These are phyloP conservation scores for Sarcophaga subvicina DNA, from an alignment of 2,888 invertebrate genomes.

Conservation along the genomic window DNA sequence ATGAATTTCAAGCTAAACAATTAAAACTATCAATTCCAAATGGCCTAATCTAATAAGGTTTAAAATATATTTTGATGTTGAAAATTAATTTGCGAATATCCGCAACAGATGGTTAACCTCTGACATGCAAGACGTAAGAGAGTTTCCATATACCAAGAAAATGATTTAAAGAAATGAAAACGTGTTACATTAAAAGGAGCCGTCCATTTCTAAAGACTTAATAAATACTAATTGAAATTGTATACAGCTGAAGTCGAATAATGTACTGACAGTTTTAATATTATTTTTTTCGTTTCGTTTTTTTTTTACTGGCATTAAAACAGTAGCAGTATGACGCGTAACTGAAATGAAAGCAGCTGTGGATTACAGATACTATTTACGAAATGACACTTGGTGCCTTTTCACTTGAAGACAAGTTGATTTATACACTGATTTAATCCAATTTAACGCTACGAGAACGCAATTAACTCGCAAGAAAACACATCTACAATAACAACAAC, in stretches of 20 bases:
- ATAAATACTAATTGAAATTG: constrained; percentile 47
- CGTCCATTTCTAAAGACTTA: constrained; percentile 39
- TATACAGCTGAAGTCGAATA: constrained; percentile 14
- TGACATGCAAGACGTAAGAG: background rate
- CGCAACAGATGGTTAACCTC: constrained; percentile 31
- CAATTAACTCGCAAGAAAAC: constrained; percentile 64
- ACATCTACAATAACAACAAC: background rate
- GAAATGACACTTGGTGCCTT: constrained; percentile 64
- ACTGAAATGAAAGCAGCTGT: constrained; percentile 50
- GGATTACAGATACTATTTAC: constrained; percentile 54
- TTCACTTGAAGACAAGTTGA: constrained; percentile 59
- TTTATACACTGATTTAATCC: constrained; percentile 71
- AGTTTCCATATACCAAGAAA: background rate
- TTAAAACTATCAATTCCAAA: background rate
- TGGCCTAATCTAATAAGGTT: background rate
- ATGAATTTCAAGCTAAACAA: background rate
- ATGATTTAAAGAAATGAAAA: background rate
- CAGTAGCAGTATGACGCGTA: background rate
- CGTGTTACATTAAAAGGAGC: constrained; percentile 15
- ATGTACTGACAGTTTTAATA: background rate
- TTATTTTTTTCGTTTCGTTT: background rate
- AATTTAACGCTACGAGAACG: constrained; percentile 70
- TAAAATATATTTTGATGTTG: no score
- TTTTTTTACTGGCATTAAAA: background rate
- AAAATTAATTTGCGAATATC: background rate